Percentiles rank a stretch among this genome's conserved stretches.
Conservation (phyloP, 2,113 vertebrate genomes). For the Excalfactoria chinensis region DNA sequence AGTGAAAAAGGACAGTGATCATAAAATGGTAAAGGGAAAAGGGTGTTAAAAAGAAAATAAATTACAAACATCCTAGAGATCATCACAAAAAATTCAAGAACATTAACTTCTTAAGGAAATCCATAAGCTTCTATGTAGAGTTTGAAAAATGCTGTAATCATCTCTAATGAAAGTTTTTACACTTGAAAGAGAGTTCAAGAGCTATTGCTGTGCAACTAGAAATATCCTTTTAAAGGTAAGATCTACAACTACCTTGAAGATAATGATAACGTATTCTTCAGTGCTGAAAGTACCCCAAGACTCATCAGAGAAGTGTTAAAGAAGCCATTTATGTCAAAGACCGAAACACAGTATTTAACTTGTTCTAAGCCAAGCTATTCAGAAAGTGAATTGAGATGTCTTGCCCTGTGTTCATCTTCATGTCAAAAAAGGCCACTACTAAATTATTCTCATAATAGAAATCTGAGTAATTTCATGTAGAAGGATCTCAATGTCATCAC, state of each 20-base stretch:
- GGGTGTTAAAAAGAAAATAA: not conserved
- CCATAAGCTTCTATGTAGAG: not conserved
- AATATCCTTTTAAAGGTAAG: not conserved
- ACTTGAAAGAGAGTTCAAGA: not conserved
- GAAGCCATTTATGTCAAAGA: not conserved
- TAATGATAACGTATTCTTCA: not conserved
- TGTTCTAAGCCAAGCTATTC: not conserved
- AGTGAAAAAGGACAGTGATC: not conserved
- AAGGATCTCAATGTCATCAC: not conserved
- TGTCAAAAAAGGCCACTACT: not conserved
- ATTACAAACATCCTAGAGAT: not conserved
- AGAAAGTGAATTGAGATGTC: not conserved
- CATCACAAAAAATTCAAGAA: not conserved
- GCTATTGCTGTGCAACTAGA: not conserved
- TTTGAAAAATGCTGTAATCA: not conserved
- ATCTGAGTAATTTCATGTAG: not conserved
- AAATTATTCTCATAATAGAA: not conserved
- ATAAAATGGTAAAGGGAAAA: not conserved
- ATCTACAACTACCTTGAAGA: not conserved
- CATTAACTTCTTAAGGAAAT: not conserved
- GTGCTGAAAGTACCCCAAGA: not conserved
- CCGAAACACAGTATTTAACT: not conserved
- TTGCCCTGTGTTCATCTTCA: not conserved
- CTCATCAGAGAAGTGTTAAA: not conserved
- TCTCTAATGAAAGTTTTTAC: not conserved